A percentile compares a stretch with the other conserved stretches of the same genome.
Evolutionary conservation across 2,113 vertebrate species (phyloP).

Genomic region (Brachypodius melanocephalos): DNA sequence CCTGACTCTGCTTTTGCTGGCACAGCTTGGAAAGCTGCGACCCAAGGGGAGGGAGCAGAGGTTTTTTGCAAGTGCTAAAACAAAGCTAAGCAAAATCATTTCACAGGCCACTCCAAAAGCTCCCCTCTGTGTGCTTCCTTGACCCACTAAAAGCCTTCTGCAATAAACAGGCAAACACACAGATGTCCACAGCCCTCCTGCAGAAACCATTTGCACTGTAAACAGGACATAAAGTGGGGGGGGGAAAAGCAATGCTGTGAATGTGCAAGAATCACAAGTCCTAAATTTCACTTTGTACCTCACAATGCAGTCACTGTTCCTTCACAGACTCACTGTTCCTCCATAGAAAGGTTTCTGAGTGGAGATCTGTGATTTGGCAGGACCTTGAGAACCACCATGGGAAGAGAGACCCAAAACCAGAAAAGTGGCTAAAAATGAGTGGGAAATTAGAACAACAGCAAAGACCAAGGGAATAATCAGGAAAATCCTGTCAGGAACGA

Average conservation of each 20-base stretch:
- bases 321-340: background rate
- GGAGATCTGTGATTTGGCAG: background rate
- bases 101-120: background rate
- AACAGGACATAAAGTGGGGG: background rate
- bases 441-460: background rate
- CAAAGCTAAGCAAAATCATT: background rate
- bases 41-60: background rate
- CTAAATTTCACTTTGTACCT: background rate
- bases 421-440: background rate
- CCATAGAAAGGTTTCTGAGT: background rate
- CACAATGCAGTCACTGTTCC: background rate
- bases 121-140: background rate
- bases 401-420: background rate
- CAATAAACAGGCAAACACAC: background rate
- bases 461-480: background rate
- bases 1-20: background rate
- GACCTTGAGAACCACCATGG: background rate
- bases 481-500: background rate
- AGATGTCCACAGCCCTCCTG: background rate
- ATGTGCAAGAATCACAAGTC: background rate
- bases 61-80: background rate
- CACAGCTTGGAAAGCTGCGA: background rate
- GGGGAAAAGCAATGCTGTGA: background rate
- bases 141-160: constrained; percentile 3
- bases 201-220: background rate